These are phyloP conservation scores for Conops quadrifasciatus DNA, from an alignment of 2,888 invertebrate genomes.

Conservation along the genomic window DNA sequence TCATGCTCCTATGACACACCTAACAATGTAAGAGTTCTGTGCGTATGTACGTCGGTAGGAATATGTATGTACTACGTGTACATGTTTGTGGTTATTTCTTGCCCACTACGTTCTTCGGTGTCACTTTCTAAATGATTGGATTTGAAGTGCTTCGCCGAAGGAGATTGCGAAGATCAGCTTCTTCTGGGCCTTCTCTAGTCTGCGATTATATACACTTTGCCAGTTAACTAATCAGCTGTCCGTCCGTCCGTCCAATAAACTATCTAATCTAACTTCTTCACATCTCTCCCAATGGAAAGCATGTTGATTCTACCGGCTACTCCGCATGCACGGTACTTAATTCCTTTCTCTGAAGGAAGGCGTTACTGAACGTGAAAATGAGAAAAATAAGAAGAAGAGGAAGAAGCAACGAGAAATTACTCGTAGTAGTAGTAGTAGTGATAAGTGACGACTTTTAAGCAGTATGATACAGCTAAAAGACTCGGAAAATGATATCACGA, in stretches of 20 bases:
- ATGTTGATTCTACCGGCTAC: background rate
- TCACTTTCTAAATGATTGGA: conserved; percentile 31
- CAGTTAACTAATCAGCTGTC: conserved; percentile 3
- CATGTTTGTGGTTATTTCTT: background rate
- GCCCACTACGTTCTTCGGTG: conserved; percentile 11
- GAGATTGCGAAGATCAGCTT: conserved; percentile 24
- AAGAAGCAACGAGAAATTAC: too few species aligned
- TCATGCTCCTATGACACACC: background rate
- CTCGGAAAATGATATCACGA: too few species aligned
- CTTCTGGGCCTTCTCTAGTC: background rate
- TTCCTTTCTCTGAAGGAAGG: background rate
- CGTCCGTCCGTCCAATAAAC: background rate
- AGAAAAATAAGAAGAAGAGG: too few species aligned
- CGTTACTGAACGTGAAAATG: background rate
- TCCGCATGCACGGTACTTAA: too few species aligned
- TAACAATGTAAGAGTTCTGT: conserved; percentile 5
- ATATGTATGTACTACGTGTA: conserved; percentile 3
- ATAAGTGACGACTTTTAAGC: too few species aligned
- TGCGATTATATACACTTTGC: too few species aligned
- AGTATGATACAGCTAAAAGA: too few species aligned
- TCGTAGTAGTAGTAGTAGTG: too few species aligned
- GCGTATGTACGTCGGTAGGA: background rate
- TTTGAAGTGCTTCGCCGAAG: conserved; percentile 32
- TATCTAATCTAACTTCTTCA: background rate
- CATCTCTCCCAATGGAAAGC: background rate